A percentile compares a stretch with the other conserved stretches of the same genome.
Conservation (phyloP, 2,113 vertebrate genomes). For the Geococcyx californianus region DNA sequence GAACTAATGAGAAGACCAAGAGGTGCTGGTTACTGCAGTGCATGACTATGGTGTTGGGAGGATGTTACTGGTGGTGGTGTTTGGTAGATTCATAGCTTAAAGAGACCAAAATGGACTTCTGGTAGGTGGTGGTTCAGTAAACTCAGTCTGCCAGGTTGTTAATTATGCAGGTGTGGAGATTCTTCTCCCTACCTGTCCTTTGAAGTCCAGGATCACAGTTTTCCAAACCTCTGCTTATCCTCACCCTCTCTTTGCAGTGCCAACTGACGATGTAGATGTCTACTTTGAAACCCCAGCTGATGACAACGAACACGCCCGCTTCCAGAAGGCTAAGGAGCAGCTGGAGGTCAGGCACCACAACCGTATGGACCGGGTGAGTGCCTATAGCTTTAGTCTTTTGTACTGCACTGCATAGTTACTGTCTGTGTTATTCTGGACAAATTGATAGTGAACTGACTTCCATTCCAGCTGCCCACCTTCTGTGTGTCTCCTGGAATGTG, state of each 20-base stretch:
- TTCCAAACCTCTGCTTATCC: not conserved
- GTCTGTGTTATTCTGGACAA: not conserved
- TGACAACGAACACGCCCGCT: conserved; percentile 94
- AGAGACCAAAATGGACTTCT: not conserved
- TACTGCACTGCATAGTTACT: accelerated
- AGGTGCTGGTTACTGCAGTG: not conserved
- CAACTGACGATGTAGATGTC: conserved; percentile 93
- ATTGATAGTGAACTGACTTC: not conserved
- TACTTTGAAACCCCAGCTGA: conserved; percentile 97
- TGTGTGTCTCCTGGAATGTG: not conserved
- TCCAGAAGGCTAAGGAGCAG: conserved; percentile 97
- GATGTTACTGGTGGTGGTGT: not conserved
- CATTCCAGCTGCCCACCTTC: not conserved
- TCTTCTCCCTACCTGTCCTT: not conserved
- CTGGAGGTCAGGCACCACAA: conserved; percentile 93
- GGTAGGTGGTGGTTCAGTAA: not conserved
- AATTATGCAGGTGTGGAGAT: not conserved
- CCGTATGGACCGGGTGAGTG: conserved; percentile 92
- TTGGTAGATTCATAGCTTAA: not conserved
- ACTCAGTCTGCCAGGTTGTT: not conserved
- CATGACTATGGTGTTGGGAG: not conserved
- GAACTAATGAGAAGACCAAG: not conserved
- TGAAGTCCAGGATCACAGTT: not conserved
- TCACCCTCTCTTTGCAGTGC: conserved; percentile 64
- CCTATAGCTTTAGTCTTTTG: no score